These are phyloP conservation scores for Illadopsis cleaveri DNA, from an alignment of 2,113 vertebrate genomes.

Conservation along the genomic window DNA sequence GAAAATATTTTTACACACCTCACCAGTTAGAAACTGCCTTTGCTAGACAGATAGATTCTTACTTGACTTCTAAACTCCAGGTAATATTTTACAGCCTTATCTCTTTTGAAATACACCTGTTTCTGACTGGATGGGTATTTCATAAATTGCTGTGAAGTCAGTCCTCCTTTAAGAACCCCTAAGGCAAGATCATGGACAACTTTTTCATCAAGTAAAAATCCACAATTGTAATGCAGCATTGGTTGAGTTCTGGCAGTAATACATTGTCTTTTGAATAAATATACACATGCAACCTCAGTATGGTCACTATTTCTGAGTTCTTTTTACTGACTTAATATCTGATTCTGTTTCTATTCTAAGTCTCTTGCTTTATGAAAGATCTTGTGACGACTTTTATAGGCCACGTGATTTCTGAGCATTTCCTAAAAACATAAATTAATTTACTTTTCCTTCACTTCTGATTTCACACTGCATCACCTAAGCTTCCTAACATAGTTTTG, in stretches of 20 bases:
- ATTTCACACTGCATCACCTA: not conserved
- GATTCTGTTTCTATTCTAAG: not conserved
- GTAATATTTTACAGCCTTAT: not conserved
- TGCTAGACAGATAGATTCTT: not conserved
- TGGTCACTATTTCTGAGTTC: not conserved
- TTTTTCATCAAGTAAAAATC: not conserved
- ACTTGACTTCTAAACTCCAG: not conserved
- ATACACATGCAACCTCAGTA: not conserved
- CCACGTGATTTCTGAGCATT: not conserved
- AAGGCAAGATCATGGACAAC: not conserved
- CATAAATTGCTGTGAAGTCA: not conserved
- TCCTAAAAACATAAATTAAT: not conserved
- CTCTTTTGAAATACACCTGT: not conserved
- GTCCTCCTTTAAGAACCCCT: not conserved
- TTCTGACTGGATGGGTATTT: not conserved
- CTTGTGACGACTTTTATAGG: not conserved
- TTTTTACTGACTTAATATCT: not conserved
- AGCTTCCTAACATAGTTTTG: not conserved
- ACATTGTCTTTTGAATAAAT: not conserved
- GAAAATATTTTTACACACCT: not conserved
- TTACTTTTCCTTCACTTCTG: not conserved
- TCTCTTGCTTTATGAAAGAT: not conserved
- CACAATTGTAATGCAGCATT: not conserved
- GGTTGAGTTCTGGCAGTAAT: not conserved
- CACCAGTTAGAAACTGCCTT: not conserved